Base-by-base conservation (phyloP, 2,888 invertebrate genomes). In the Ceramica pisi region DNA sequence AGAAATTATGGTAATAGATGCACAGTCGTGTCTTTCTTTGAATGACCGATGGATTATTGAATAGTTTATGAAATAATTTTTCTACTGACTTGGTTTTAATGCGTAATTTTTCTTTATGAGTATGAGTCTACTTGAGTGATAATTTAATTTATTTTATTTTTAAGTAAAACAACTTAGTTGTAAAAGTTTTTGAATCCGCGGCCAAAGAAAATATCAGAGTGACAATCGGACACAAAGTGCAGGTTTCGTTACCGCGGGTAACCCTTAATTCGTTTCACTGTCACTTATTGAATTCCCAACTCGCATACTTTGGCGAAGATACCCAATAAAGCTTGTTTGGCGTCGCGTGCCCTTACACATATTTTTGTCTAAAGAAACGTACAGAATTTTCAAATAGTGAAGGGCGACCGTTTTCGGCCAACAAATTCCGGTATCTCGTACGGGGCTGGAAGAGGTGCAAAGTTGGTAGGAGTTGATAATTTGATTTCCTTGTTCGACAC, bases 401-500 rank as follows among this genome's bases (percentile, higher is more conserved):
- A 89, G 87, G 90, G 86, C 88, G 86, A 82, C 85, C 90, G 73
- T 90, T 91, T 91, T 90, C 83, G 88, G 90, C 88, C 89, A 87
- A 91, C 90, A 89, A 92, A 93, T 94, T 93, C 92, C 91, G 67
- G 90, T 90, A 91, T 92, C 91, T 91, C 90, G 89, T 90, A 88
- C 84, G 85, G 85, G 86, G 84, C 83, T 88, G 88, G 89, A 91
- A 92, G 93, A 94, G 94, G 94, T 94, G 92, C 89, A 88, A 95
- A 94, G 93, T 94, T 94, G 86, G 92, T 91, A 87, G 90, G 92
- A 94, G 94, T 94, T 94, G 93, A 93, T 95, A 95, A 96, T 95
- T 96, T 94, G 93, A 95, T 95, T 95, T 94, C 92, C 93, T 91
- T 93, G 93, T 95, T 93, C 92, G 92, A 95, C 94, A 95, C 94